A percentile compares a stretch with the other conserved stretches of the same genome.
Evolutionary conservation across 1,140 invertebrate genomes (phyloP).

Genomic region (Elymnias hypermnestra): DNA sequence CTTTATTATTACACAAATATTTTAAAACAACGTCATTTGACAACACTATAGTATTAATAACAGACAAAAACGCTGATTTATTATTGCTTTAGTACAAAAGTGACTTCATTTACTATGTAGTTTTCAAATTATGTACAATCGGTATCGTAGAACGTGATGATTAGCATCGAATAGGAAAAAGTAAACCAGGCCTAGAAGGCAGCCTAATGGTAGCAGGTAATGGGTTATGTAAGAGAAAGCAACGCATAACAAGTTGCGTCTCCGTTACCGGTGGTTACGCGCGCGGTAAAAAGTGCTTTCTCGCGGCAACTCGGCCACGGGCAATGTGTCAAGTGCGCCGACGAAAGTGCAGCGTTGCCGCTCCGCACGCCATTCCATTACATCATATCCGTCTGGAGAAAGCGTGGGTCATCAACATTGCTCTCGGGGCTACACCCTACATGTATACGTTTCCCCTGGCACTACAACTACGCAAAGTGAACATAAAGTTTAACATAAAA

Average conservation of each 20-base stretch:
- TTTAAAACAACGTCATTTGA: no score
- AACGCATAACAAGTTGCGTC: slow-evolving; percentile 61
- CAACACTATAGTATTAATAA: no score
- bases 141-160: no score
- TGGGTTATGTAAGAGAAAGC: slow-evolving; percentile 73
- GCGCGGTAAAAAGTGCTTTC: slow-evolving; percentile 72
- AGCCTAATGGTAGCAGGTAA: no score
- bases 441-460: background rate
- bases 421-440: slow-evolving; percentile 14
- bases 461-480: background rate
- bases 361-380: slow-evolving; percentile 54
- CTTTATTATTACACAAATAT: no score
- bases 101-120: no score
- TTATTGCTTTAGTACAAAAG: no score
- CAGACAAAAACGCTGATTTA: no score
- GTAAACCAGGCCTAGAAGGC: no score
- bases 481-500: background rate
- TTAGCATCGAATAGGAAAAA: no score
- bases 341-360: slow-evolving; percentile 69
- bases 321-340: slow-evolving; percentile 72
- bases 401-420: slow-evolving; percentile 62
- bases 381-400: slow-evolving; percentile 70
- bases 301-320: slow-evolving; percentile 71
- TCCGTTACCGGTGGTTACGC: slow-evolving; percentile 62
- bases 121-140: no score